Conservation (phyloP, 2,888 invertebrate species). For the Megamerina dolium region DNA sequence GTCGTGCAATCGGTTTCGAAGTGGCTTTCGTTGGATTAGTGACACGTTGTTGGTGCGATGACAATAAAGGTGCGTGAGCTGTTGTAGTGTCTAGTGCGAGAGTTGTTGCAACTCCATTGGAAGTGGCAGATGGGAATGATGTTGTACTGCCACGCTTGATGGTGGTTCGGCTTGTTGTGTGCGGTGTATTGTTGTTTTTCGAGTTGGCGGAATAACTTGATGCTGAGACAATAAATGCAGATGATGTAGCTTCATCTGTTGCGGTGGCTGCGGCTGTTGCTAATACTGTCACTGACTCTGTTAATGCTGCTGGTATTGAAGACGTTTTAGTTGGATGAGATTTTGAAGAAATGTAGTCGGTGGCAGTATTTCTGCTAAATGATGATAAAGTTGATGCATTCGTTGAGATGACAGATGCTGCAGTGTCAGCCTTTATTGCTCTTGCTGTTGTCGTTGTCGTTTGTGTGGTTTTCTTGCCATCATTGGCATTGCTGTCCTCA, state of each 20-base stretch:
- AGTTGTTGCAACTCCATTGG: slow-evolving; percentile 6
- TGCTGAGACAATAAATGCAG: background rate
- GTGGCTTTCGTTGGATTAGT: slow-evolving; percentile 33
- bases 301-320: slow-evolving; percentile 7
- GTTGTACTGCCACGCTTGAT: background rate
- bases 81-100: slow-evolving; percentile 7
- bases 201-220: background rate
- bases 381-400: background rate
- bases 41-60: slow-evolving; percentile 10
- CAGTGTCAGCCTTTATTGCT: background rate
- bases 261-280: slow-evolving; percentile 4
- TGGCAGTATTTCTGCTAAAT: slow-evolving; percentile 3
- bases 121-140: slow-evolving; percentile 3
- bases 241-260: background rate
- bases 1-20: slow-evolving; percentile 42
- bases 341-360: slow-evolving; percentile 2
- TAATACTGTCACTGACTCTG: background rate
- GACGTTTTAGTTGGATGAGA: background rate
- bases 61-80: background rate
- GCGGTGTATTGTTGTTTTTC: too few relatives aligned
- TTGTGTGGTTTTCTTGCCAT: slow-evolving; percentile 3
- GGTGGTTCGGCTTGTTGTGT: too few relatives aligned
- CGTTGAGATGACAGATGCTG: slow-evolving; percentile 3
- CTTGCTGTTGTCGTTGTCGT: background rate
- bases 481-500: background rate